Evolutionary conservation across 2,113 vertebrate species (phyloP).

Genomic region (Ammospiza nelsoni): DNA sequence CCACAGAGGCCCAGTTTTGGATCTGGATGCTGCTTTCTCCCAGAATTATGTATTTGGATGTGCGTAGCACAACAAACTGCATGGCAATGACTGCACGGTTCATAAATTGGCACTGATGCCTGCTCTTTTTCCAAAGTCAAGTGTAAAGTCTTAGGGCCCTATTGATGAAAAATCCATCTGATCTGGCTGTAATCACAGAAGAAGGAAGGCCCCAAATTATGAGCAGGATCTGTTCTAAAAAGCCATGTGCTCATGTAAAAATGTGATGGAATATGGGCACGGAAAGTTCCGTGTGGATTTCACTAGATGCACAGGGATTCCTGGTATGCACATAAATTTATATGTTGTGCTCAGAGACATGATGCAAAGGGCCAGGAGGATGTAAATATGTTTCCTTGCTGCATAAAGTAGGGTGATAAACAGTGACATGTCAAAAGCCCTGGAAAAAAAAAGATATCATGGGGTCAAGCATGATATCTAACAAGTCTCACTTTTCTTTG

Average conservation of each 20-base stretch:
- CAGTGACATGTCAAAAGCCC: neutral
- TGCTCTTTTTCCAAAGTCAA: conserved; percentile 32
- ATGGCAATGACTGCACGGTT: neutral
- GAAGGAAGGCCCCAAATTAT: neutral
- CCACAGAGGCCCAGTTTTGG: neutral
- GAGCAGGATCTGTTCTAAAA: conserved; percentile 29
- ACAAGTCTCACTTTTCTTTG: neutral
- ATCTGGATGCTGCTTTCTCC: neutral
- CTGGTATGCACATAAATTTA: conserved; percentile 21
- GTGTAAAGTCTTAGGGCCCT: conserved; percentile 6
- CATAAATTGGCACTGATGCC: neutral
- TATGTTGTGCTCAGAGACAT: neutral
- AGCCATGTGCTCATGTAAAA: conserved; percentile 15
- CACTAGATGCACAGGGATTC: neutral
- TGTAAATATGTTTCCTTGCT: conserved; percentile 29
- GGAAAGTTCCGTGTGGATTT: conserved; percentile 4
- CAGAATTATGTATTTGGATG: neutral
- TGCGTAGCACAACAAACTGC: neutral
- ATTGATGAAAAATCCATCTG: conserved; percentile 36
- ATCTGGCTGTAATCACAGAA: neutral
- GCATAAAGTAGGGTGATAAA: neutral
- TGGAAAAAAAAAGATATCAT: neutral
- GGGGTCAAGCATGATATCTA: neutral
- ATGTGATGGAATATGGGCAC: neutral
- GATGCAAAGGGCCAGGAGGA: neutral